phyloP scores from a whole-genome alignment of 92 coral and sea anemone genomes.

The Umimayanthus kanabou region DNA sequence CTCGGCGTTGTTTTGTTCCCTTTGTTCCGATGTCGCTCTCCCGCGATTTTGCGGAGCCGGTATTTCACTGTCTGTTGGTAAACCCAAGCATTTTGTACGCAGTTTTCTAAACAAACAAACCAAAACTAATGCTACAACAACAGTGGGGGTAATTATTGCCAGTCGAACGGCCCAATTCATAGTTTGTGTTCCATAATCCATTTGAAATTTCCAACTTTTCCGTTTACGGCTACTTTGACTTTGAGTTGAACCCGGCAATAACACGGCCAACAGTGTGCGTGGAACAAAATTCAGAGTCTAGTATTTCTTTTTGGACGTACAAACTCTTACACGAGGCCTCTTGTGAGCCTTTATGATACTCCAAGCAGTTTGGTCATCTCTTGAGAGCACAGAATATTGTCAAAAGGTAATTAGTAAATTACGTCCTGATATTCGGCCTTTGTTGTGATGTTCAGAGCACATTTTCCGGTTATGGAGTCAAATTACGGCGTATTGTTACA shows the following conservation, averaged over 20 bases:
- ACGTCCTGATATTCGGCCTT: constrained; percentile 4
- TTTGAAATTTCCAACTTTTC: background rate
- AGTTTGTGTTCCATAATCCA: background rate
- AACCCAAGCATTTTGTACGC: constrained; percentile 14
- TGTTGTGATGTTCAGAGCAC: background rate
- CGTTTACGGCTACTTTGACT: background rate
- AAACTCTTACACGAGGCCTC: background rate
- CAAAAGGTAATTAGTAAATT: constrained; percentile 15
- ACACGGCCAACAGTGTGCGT: background rate
- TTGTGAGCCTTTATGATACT: background rate
- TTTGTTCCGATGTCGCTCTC: background rate
- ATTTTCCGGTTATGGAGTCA: constrained; percentile 30
- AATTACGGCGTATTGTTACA: constrained; percentile 1
- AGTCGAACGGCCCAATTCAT: constrained; percentile 17
- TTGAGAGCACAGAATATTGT: constrained; percentile 33
- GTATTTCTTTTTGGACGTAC: background rate
- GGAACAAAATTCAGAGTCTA: background rate
- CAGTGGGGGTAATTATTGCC: constrained; percentile 21
- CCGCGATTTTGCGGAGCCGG: background rate
- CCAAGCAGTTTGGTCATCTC: background rate
- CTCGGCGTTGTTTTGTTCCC: background rate
- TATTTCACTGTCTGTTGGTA: background rate
- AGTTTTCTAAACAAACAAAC: constrained; percentile 33
- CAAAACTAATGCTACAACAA: constrained; percentile 7
- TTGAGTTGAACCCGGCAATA: background rate